Base-by-base conservation (phyloP, 23 tunicate genomes). In the Trididemnum clinides region DNA sequence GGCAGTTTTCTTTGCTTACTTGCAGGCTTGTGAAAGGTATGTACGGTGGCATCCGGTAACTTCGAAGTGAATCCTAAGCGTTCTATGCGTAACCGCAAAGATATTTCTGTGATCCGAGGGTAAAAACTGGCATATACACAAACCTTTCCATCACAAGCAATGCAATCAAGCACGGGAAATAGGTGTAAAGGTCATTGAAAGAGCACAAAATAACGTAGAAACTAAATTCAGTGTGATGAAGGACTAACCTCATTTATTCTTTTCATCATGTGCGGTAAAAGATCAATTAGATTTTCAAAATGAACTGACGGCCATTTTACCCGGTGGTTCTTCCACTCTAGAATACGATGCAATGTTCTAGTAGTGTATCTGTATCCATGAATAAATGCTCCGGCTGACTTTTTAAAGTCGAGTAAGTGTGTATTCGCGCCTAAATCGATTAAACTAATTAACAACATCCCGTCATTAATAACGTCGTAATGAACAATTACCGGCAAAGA, bases 341-440 rank as follows among this genome's bases (percentile, higher is more conserved):
- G 20, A 1, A 93, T 88, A 10, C 85, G 72, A 51, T 93, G 98
- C 33, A 93, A 80, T 22, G 98, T 39, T 28, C 89, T 51, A 22
- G 87, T 81, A 6, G 92, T 77, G 84, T 93, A 93, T 33, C 98
- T 57, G 76, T 88, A 93, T 2, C 98, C 98, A 26, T 93, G 98
- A 33, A 93, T 93, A 49, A 93, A 93, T 19, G 89, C 98, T 23
- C 98, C 98, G 21, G 98, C 98, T 0, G 98, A 93, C 58, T 82
- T 82, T 25, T 76, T 64, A 36, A 64, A 84, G 51, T 93, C 98
- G 86, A 93, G 64, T 22, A 90, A 88, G 39, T 93, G 98, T 1
- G 92, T 93, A 58, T 93, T 93, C 6, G 98, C 90, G 6, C 98
- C 98, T 93, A 64, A 18, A 73, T 64, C 21, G 26, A 62, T 12